Percentiles rank a stretch among this genome's conserved stretches.
Conservation (phyloP, 2,113 vertebrate genomes). For the Eptesicus fuscus region DNA sequence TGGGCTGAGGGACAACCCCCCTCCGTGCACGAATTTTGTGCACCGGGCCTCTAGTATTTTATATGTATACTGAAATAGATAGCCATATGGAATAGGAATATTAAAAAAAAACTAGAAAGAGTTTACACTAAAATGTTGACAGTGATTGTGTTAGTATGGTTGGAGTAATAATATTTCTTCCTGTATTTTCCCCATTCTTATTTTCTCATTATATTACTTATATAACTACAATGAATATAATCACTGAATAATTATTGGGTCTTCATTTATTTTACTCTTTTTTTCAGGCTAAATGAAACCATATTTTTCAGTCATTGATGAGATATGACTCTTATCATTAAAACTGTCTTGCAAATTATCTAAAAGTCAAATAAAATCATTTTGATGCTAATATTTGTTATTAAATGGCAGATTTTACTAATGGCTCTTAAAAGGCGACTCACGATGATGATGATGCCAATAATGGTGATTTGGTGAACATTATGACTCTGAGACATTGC, state of each 20-base stretch:
- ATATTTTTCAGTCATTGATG: neutral
- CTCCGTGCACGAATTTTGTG: too few species aligned
- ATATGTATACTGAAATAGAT: neutral
- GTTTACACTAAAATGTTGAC: neutral
- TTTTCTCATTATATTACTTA: neutral
- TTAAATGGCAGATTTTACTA: neutral
- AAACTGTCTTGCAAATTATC: neutral
- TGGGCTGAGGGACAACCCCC: too few species aligned
- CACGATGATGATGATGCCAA: neutral
- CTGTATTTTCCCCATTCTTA: neutral
- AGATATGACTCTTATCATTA: neutral
- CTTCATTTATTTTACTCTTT: constrained; percentile 32
- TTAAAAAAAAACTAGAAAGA: neutral
- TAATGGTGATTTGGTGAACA: neutral
- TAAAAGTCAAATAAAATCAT: neutral
- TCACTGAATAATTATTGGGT: neutral
- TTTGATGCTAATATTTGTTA: neutral
- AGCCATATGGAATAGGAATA: neutral
- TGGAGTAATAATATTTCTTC: neutral
- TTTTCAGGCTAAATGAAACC: neutral
- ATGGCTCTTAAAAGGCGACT: neutral
- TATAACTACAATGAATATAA: neutral
- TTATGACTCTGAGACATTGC: neutral
- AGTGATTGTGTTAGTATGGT: neutral
- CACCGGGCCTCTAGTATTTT: too few species aligned